Percentiles rank a stretch among this genome's conserved stretches.
These are phyloP conservation scores for Metridium senile DNA, from an alignment of 92 coral and sea anemone genomes.

Conservation along the genomic window DNA sequence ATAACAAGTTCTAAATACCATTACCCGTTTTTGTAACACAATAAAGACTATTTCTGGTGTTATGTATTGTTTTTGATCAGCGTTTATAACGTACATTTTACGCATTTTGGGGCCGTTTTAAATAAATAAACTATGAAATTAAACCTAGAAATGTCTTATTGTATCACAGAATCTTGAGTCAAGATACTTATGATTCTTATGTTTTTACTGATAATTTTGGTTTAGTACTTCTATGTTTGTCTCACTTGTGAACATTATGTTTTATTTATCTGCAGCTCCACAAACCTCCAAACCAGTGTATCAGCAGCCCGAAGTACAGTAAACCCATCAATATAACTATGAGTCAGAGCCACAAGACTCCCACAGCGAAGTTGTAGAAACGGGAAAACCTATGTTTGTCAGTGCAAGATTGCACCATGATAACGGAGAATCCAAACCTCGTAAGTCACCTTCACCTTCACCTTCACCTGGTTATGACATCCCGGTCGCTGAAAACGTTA, in stretches of 20 bases:
- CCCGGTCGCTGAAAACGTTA: constrained; percentile 4
- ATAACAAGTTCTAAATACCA: too few relatives aligned
- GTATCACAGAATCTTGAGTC: too few relatives aligned
- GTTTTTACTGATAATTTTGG: too few relatives aligned
- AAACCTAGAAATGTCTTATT: too few relatives aligned
- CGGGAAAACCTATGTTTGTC: constrained; percentile 29
- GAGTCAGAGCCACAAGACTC: constrained; percentile 19
- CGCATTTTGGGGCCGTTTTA: too few relatives aligned
- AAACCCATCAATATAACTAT: constrained; percentile 17
- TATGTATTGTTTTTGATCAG: too few relatives aligned
- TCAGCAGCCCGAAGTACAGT: neutral
- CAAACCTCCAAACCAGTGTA: constrained; percentile 3
- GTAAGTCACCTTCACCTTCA: neutral
- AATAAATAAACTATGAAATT: too few relatives aligned
- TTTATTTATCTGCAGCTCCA: neutral
- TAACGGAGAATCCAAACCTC: neutral
- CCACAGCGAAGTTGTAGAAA: constrained; percentile 8
- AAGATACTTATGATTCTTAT: too few relatives aligned
- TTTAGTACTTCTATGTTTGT: neutral
- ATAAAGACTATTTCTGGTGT: too few relatives aligned
- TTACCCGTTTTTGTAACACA: too few relatives aligned
- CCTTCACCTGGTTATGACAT: constrained; percentile 16
- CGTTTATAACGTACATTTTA: too few relatives aligned
- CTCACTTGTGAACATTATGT: neutral
- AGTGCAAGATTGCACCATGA: constrained; percentile 35